A percentile compares a stretch with the other conserved stretches of the same genome.
Conservation (phyloP, 1,140 invertebrate genomes). For the Rhizoglyphus robini region DNA sequence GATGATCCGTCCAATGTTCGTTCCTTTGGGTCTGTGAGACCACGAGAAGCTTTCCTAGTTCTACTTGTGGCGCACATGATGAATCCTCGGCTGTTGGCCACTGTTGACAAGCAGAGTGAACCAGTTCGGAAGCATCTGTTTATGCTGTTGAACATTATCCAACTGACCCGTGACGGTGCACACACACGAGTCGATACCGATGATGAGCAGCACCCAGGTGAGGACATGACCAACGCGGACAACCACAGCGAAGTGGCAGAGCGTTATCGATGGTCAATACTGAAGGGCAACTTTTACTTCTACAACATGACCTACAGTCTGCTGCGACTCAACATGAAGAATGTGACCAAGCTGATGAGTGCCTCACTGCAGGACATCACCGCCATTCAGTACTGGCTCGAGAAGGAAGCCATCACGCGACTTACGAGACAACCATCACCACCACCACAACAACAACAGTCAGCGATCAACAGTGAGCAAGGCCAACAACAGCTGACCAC, state of each 20-base stretch:
- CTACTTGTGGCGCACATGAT: background rate
- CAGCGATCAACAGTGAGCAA: no score
- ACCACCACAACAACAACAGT: no score
- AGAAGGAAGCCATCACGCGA: no score
- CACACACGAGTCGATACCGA: background rate
- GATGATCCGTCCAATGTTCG: no score
- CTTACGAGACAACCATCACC: no score
- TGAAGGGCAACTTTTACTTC: no score
- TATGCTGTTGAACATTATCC: background rate
- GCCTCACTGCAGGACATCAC: no score
- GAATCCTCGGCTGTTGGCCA: background rate
- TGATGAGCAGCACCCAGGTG: background rate
- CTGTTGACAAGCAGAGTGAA: background rate
- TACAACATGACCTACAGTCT: constrained; percentile 4
- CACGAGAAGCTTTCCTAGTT: background rate
- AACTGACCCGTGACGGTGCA: background rate
- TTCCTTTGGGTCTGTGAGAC: no score
- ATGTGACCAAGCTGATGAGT: no score
- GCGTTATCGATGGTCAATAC: background rate
- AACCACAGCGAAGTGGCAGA: background rate
- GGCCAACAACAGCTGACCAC: no score
- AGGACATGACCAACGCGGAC: background rate
- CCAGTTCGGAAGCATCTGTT: background rate
- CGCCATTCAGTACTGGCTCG: no score
- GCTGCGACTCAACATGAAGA: no score